Evolutionary conservation across 2,797 vertebrate species (phyloP), one percentile per base, ranked within the genome.

Genomic region (Anniella stebbinsi): DNA sequence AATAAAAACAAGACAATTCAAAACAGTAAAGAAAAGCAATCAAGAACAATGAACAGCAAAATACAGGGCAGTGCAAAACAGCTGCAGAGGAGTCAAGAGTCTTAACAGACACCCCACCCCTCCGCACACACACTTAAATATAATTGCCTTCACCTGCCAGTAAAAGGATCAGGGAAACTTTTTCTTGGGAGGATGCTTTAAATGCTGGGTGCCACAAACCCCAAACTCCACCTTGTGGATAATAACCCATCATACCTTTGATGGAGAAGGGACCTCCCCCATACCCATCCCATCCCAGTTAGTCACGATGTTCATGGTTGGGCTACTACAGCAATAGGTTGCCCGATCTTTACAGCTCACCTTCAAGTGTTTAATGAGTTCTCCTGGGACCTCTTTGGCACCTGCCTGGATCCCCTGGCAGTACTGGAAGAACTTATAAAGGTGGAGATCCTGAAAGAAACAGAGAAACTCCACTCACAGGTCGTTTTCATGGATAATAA

Each of bases 281-380:
- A 2, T 3, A 21, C 60, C 60, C 15, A 18, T 3, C 45, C 45
- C 45, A 45, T 3, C 36, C 18, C 18, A 5, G 0, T 75, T 23
- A 38, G n/a, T 36, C 33, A 7, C 18, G n/a, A n/a, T 38, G n/a
- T 18, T 73, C n/a, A 8, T 38, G n/a, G 70, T 17, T 4, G 45
- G 25, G 13, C 60, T 63, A 25, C 30, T 17, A 51, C 13, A 54
- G 48, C 18, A 63, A 63, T 15, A 63, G 60, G 21, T 63, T 15
- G 17, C 60, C 60, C 21, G 23, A 21, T 18, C 3, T 23, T 63
- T 21, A 63, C 51, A 75, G 82, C 92, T 96, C 94, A 99, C 99
- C 98, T 99, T 99, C 75, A 99, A 97, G 97, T 98, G 98, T 96
- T 99, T 99, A 92, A 99, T 96, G 4, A 99, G 98, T 66, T 99